phyloP scores from a whole-genome alignment of 2,113 vertebrate genomes.

The Ornithorhynchus anatinus region DNA sequence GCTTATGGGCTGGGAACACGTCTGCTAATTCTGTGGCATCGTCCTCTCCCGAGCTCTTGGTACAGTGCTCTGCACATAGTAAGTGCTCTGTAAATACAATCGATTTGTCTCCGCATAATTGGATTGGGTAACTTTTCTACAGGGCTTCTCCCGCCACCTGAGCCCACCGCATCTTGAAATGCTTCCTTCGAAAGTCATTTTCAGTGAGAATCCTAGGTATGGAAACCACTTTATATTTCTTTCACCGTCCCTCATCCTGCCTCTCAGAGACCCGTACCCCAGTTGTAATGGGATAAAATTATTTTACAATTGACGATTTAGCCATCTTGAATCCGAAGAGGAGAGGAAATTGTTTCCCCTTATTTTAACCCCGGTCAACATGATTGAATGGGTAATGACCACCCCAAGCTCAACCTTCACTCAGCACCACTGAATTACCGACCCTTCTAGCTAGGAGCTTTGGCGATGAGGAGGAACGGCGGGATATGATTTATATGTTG shows the following conservation, averaged over 20 bases:
- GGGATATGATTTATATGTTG: slow-evolving; percentile 58
- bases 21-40: too few species aligned
- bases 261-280: background rate
- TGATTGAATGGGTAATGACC: slow-evolving; percentile 39
- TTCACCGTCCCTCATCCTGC: background rate
- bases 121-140: too few species aligned
- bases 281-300: slow-evolving; percentile 24
- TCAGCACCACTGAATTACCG: slow-evolving; percentile 44
- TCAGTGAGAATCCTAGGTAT: too few species aligned
- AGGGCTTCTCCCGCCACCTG: too few species aligned
- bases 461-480: slow-evolving; percentile 28
- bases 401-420: slow-evolving; percentile 16
- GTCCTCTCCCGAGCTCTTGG: too few species aligned
- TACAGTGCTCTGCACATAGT: too few species aligned
- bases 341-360: slow-evolving; percentile 7
- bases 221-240: background rate
- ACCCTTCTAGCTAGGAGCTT: slow-evolving; percentile 37
- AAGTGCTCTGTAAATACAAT: too few species aligned
- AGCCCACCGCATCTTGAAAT: too few species aligned
- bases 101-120: too few species aligned
- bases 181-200: too few species aligned
- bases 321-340: slow-evolving; percentile 18
- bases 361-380: slow-evolving; percentile 3
- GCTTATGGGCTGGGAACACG: too few species aligned
- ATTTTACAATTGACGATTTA: slow-evolving; percentile 46